A percentile compares a stretch with the other conserved stretches of the same genome.
These are phyloP conservation scores for Sylvia borin DNA, from an alignment of 2,797 vertebrate species.

Conservation along the genomic window DNA sequence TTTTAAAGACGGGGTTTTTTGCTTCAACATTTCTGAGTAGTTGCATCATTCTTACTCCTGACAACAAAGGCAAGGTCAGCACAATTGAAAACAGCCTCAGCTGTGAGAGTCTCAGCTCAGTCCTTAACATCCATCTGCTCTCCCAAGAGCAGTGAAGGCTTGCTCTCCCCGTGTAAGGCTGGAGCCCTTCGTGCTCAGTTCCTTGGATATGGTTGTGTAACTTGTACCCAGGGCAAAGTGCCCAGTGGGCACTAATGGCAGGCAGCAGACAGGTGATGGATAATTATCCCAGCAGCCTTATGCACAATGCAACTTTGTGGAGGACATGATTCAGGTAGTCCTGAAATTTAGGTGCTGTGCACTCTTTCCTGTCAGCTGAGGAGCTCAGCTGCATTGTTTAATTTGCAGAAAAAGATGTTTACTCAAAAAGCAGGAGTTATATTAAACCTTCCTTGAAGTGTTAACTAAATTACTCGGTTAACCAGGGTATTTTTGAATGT, in stretches of 20 bases:
- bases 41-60: slow-evolving; percentile 49
- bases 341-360: neutral
- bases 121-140: neutral
- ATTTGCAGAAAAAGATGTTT: neutral
- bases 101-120: neutral
- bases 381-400: neutral
- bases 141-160: neutral
- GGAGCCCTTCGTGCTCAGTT: neutral
- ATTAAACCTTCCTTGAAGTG: neutral
- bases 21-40: slow-evolving; percentile 35
- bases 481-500: slow-evolving; percentile 5
- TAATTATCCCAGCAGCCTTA: neutral
- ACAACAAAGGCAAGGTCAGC: slow-evolving; percentile 13
- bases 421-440: neutral
- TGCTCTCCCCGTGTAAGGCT: accelerated
- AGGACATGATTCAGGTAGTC: neutral
- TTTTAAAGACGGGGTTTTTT: slow-evolving; percentile 38
- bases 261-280: neutral
- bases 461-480: neutral
- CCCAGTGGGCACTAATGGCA: accelerated
- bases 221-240: neutral
- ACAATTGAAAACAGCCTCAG: neutral
- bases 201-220: neutral
- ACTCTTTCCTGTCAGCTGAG: neutral
- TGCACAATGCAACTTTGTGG: neutral